Evolutionary conservation across 2,888 invertebrate species (phyloP).

Genomic region (Plagodis dolabraria): DNA sequence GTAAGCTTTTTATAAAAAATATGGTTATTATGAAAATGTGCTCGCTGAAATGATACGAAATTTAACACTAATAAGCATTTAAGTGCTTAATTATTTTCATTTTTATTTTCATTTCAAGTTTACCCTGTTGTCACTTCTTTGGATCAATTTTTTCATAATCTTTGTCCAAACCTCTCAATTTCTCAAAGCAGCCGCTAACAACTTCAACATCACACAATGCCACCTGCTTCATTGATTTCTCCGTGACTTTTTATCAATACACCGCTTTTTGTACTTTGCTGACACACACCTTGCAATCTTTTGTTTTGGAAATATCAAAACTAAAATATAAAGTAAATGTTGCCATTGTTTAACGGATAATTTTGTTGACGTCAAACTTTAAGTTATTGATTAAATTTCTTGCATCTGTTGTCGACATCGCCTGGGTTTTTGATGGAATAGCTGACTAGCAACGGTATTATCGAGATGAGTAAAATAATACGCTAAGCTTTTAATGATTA

Average conservation of each 20-base stretch:
- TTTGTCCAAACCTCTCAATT: constrained; percentile 30
- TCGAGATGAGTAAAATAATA: too few species aligned
- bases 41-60: too few species aligned
- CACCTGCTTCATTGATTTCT: constrained; percentile 62
- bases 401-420: too few species aligned
- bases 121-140: too few species aligned
- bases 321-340: constrained; percentile 49
- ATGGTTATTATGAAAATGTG: too few species aligned
- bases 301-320: constrained; percentile 53
- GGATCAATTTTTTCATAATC: constrained; percentile 17
- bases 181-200: constrained; percentile 30
- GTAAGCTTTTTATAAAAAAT: too few species aligned
- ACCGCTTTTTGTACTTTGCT: constrained; percentile 48
- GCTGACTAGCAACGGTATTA: too few species aligned
- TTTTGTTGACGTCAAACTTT: constrained; percentile 37
- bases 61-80: too few species aligned
- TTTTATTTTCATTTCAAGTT: too few species aligned
- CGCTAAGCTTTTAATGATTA: too few species aligned
- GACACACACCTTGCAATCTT: constrained; percentile 61
- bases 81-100: too few species aligned
- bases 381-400: not conserved
- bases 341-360: constrained; percentile 47
- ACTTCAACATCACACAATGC: constrained; percentile 41
- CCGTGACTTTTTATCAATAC: constrained; percentile 67
- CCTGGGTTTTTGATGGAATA: too few species aligned